phyloP scores from a whole-genome alignment of 1,140 invertebrate species.

The Caenorhabditis remanei region DNA sequence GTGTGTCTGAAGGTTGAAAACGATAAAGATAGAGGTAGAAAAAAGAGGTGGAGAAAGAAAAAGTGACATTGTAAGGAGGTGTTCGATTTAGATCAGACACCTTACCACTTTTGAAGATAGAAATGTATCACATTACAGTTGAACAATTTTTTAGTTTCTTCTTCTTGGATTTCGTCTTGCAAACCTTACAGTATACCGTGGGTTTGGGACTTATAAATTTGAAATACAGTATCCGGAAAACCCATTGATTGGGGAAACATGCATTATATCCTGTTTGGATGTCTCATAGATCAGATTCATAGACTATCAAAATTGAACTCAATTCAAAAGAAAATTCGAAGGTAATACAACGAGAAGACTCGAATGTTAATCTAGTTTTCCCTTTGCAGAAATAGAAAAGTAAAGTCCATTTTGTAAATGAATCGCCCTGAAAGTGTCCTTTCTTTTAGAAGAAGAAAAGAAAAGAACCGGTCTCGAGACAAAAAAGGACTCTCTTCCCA shows the following conservation, averaged over 20 bases:
- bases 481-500: neutral
- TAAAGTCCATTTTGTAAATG: constrained; percentile 16
- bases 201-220: too few species aligned
- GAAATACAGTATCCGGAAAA: too few species aligned
- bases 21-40: neutral
- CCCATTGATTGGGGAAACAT: too few species aligned
- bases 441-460: neutral
- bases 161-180: too few species aligned
- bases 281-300: too few species aligned
- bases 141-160: too few species aligned
- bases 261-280: too few species aligned
- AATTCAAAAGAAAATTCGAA: too few species aligned
- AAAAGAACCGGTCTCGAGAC: constrained; percentile 32
- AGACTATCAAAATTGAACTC: too few species aligned
- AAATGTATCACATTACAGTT: neutral
- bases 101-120: constrained; percentile 11
- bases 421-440: neutral
- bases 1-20: constrained; percentile 23
- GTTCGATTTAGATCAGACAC: constrained; percentile 17
- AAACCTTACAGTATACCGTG: too few species aligned
- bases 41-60: neutral
- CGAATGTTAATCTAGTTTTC: neutral
- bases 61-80: neutral
- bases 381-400: neutral
- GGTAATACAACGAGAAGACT: neutral